Evolutionary conservation across 2,797 vertebrate genomes (phyloP), one percentile per base, ranked within the genome.

Genomic region (Morus bassanus): DNA sequence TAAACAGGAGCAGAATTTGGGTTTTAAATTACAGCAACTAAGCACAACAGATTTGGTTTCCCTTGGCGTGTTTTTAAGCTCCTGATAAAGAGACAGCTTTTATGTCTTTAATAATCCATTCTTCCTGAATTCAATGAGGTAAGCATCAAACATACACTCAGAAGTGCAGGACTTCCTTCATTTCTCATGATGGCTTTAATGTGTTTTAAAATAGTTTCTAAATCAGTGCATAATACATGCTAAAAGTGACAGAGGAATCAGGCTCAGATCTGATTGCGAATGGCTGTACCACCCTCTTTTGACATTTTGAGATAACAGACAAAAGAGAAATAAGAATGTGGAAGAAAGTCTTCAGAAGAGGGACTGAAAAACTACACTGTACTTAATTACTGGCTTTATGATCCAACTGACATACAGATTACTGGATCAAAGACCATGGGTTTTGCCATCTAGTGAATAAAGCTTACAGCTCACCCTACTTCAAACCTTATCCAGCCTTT

Each of bases 31-130:
- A 85, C 30, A 89, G 84, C 88, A 94, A 60, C 75, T 61, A 93
- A 94, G 75, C 35, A 95, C 77, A 93, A 95, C 84, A 92, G 90
- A 77, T 95, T 94, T 95, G 88, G 67, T 96, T 96, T 95, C 75
- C 74, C 75, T 95, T 85, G 35, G 75, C 91, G 84, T 91, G 68
- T 91, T 96, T 95, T 93, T 88, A 96, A 94, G 88, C 45, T 89
- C 45, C 72, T 92, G 90, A 85, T 72, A 94, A 56, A 94, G 72
- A 95, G 79, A 87, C 75, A 92, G 86, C 81, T 96, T 96, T 93
- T 93, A 89, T 85, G 78, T 72, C 61, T 89, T 92, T 85, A 88
- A 92, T 93, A 96, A 94, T 81, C 35, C 76, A 19, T 88, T 88
- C 81, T 80, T 68, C 82, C 72, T 68, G 75, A 70, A 94, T 86